Percentiles rank a stretch among this genome's conserved stretches.
phyloP scores from a whole-genome alignment of 2,888 invertebrate species.

The Epirrhoe alternata region DNA sequence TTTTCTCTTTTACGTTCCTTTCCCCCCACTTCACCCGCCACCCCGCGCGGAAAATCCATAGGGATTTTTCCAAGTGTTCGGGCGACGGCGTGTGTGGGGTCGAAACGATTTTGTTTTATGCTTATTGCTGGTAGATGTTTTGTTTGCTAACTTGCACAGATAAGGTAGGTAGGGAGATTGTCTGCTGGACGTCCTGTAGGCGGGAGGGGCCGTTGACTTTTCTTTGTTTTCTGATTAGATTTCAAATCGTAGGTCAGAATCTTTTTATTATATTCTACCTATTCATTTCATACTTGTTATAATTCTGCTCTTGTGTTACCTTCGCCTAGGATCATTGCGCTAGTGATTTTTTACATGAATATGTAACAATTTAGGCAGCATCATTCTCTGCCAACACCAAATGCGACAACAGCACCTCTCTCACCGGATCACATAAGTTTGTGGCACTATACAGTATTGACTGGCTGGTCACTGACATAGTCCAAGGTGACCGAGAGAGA shows the following conservation, averaged over 20 bases:
- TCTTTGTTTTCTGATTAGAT: constrained; percentile 31
- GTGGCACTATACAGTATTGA: not conserved
- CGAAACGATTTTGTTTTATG: constrained; percentile 84
- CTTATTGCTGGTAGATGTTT: constrained; percentile 83
- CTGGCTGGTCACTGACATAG: constrained; percentile 4
- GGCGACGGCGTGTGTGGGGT: constrained; percentile 82
- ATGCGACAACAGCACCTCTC: no score
- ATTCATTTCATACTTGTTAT: no score
- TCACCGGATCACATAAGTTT: no score
- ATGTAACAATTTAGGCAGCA: no score
- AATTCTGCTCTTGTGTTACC: no score
- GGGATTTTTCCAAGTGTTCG: constrained; percentile 85
- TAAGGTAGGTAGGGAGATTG: constrained; percentile 77
- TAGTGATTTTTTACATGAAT: no score
- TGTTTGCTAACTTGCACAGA: constrained; percentile 82
- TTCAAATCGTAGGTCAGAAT: constrained; percentile 1
- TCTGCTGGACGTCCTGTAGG: constrained; percentile 62
- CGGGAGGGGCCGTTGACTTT: constrained; percentile 42
- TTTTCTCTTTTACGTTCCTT: constrained; percentile 86
- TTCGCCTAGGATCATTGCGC: no score
- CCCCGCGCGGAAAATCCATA: constrained; percentile 82
- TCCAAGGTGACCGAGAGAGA: constrained; percentile 10
- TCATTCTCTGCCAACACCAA: no score
- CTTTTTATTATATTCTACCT: no score
- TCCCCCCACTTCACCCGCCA: constrained; percentile 61